Base-by-base conservation (phyloP, 2,888 invertebrate genomes). In the Trichacis sp. region DNA sequence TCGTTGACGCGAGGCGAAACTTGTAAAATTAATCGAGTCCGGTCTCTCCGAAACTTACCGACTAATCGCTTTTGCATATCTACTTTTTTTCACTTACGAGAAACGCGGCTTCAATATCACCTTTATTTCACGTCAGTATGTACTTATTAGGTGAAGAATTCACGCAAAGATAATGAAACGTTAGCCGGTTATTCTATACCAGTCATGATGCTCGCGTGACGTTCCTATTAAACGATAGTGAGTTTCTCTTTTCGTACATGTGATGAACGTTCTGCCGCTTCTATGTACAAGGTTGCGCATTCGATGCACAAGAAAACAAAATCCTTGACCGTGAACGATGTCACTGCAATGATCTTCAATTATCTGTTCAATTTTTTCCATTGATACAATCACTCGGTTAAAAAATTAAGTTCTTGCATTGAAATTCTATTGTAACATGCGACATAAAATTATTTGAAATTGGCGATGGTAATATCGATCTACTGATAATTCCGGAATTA, bases 91-190 rank as follows among this genome's bases (percentile, higher is more conserved):
- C n/a, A n/a, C n/a, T 49, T 60, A 58, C 50, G 47, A 57, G 54
- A 58, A 61, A 64, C 63, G 53, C 58, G 61, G 48, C 61, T 61
- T 68, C 55, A 58, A 51, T 40, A 43, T 52, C 52, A 52, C 15
- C 52, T 52, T 51, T 43, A 68, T 68, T 68, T 61, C 51, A 68
- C 61, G 58, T 68, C 64, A 58, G 68, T 55, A 64, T 68, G 58
- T 64, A 64, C 64, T 68, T 68, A 68, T 68, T 64, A 68, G 55
- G 52, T 50, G 68, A 58, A 68, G 61, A 64, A 53, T 68, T 68
- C 68, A 68, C 68, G 68, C 68, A 68, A 61, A 68, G 61, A 64
- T 68, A 68, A 68, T 68, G 68, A 68, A 64, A 64, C 64, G 64
- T 68, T 68, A 54, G 58, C 61, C 61, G 64, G 58, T 55, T 64